Evolutionary conservation across 35 echinoderm and acorn worm species (phyloP).

Genomic region (Nesometra sesokonis): DNA sequence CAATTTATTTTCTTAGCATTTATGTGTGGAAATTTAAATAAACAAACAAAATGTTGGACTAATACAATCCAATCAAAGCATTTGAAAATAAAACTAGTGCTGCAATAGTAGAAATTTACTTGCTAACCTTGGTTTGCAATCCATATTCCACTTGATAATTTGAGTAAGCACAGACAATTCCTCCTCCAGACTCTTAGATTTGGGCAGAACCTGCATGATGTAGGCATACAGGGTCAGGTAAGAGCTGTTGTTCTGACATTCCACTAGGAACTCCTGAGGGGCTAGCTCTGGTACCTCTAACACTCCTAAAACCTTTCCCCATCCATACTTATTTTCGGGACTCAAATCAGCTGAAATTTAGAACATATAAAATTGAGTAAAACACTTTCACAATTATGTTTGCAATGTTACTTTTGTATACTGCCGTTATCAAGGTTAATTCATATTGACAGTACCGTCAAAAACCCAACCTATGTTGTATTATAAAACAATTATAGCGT

Average conservation of each 20-base stretch:
- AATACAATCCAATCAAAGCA: too few relatives aligned
- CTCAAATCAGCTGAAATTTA: not conserved
- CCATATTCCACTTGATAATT: conserved; percentile 64
- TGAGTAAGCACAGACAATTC: conserved; percentile 47
- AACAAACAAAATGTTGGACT: too few relatives aligned
- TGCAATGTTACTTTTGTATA: too few relatives aligned
- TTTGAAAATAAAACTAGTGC: too few relatives aligned
- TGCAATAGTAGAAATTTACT: not conserved
- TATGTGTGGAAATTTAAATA: too few relatives aligned
- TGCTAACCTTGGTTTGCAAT: conserved; percentile 62
- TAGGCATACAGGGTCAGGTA: conserved; percentile 88
- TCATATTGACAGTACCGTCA: too few relatives aligned
- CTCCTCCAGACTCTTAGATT: conserved; percentile 61
- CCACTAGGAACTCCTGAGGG: conserved; percentile 67
- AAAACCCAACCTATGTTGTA: too few relatives aligned
- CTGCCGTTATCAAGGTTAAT: too few relatives aligned
- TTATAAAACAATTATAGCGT: too few relatives aligned
- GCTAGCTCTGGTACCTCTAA: conserved; percentile 81
- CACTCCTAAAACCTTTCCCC: conserved; percentile 37
- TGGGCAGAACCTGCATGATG: conserved; percentile 47
- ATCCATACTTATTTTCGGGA: conserved; percentile 23
- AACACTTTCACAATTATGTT: too few relatives aligned
- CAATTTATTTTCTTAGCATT: too few relatives aligned
- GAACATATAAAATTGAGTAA: too few relatives aligned
- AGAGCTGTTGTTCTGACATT: conserved; percentile 43